Percentiles rank a stretch among this genome's conserved stretches.
Evolutionary conservation across 2,888 invertebrate species (phyloP).

Genomic region (Sinopyrophorus schimmeli): DNA sequence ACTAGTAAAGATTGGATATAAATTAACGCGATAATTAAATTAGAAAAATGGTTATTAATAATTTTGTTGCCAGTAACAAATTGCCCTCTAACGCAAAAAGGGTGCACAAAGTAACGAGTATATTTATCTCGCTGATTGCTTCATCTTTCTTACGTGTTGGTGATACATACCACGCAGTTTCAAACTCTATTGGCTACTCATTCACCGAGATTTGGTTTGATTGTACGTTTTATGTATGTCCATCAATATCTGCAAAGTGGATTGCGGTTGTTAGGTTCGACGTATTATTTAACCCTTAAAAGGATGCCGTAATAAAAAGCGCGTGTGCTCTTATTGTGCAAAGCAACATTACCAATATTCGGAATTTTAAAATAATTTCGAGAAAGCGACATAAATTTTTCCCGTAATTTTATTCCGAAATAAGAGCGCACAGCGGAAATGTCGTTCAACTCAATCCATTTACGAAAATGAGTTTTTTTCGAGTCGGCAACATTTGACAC

Average conservation of each 20-base stretch:
- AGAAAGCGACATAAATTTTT: constrained; percentile 19
- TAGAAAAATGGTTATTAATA: background rate
- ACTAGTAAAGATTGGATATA: too few species aligned
- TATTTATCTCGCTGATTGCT: constrained; percentile 51
- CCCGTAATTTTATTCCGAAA: constrained; percentile 23
- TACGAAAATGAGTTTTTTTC: constrained; percentile 40
- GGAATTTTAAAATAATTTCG: too few species aligned
- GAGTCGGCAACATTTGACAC: constrained; percentile 39
- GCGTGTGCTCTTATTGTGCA: too few species aligned
- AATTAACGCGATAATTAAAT: too few species aligned
- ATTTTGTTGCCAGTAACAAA: constrained; percentile 5
- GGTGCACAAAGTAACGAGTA: constrained; percentile 42
- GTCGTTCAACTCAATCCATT: constrained; percentile 40
- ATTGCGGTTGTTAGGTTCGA: constrained; percentile 6
- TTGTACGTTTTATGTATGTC: constrained; percentile 41
- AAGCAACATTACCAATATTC: too few species aligned
- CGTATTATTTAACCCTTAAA: too few species aligned
- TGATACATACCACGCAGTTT: constrained; percentile 46
- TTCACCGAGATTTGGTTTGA: constrained; percentile 51
- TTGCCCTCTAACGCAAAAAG: constrained; percentile 19
- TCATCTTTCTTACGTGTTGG: constrained; percentile 48
- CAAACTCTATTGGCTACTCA: constrained; percentile 49
- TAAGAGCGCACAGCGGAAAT: constrained; percentile 19
- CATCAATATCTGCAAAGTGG: constrained; percentile 33
- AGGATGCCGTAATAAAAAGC: too few species aligned